Evolutionary conservation across 2,888 invertebrate species (phyloP), one percentile per base, ranked within the genome.

Genomic region (Agrotis segetum): DNA sequence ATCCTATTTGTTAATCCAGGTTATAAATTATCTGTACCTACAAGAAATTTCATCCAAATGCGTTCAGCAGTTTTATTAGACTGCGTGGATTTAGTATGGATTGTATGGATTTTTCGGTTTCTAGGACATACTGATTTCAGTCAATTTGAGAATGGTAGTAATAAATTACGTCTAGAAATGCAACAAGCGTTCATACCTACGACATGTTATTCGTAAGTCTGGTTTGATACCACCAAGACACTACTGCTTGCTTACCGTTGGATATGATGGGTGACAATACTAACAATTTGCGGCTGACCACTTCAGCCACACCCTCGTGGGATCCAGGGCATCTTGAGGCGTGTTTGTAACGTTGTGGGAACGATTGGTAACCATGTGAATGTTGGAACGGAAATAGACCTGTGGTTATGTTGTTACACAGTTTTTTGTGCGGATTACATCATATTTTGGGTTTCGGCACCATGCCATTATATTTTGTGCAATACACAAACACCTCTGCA

Each of bases 261-360:
- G 1, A 17, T 29, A 29, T 21, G 50, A 56, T 56, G 56, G 56
- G 47, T 77, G 67, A 71, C 82, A n/a, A n/a, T n/a, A n/a, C n/a
- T n/a, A n/a, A n/a, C n/a, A 75, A 70, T 58, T 49, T 69, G 64
- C 62, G 49, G 56, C 67, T 58, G 75, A 73, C 75, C 78, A 70
- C 74, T 53, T 71, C 58, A 69, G 64, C 74, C 81, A 81, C 76
- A 66, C 82, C 79, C 79, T 70, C 75, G 79, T 84, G 75, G 67
- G 79, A 84, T 81, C 52, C 72, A 75, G 75, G 74, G 55, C 81
- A 65, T 55, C 55, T 17, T 58, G 56, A 68, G 47, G 66, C 58
- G 16, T 69, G 60, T 67, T 65, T 59, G 77, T 68, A 76, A 72
- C 29, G 47, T 55, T 82, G 74, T 79, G 79, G 52, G 63, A 82